phyloP scores from a whole-genome alignment of 2,888 invertebrate genomes.

The Drosophila anomalata region DNA sequence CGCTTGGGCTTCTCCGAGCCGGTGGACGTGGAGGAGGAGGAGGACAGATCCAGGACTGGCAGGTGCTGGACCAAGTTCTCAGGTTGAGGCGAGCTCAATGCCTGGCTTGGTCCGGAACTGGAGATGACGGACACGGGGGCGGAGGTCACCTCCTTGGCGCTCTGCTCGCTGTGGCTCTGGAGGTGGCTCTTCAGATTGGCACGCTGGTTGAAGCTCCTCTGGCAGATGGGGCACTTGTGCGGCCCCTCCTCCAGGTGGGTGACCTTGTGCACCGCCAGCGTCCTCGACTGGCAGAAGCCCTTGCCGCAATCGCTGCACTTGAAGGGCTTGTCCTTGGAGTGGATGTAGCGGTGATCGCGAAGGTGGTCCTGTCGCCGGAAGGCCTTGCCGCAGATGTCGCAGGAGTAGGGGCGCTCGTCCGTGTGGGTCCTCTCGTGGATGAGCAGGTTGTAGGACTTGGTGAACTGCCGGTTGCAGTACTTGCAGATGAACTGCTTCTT shows the following conservation, averaged over 20 bases:
- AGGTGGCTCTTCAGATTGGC: slow-evolving; percentile 96
- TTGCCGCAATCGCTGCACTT: slow-evolving; percentile 98
- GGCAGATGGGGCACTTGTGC: slow-evolving; percentile 95
- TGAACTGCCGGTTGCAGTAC: slow-evolving; percentile 98
- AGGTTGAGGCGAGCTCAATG: slow-evolving; percentile 63
- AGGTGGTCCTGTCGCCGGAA: slow-evolving; percentile 97
- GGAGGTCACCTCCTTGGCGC: slow-evolving; percentile 44
- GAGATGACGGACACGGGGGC: slow-evolving; percentile 29
- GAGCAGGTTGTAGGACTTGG: slow-evolving; percentile 98
- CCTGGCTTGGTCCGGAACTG: slow-evolving; percentile 50
- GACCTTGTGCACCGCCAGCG: slow-evolving; percentile 97
- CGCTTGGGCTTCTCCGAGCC: slow-evolving; percentile 84
- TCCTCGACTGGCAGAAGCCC: slow-evolving; percentile 98
- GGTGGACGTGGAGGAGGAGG: slow-evolving; percentile 75
- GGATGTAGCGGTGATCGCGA: slow-evolving; percentile 97
- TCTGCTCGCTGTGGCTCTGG: slow-evolving; percentile 88
- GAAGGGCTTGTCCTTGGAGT: slow-evolving; percentile 99
- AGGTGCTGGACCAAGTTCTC: slow-evolving; percentile 52
- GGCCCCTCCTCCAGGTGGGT: slow-evolving; percentile 97
- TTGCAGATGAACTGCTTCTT: slow-evolving; percentile 98
- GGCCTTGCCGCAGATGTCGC: slow-evolving; percentile 97
- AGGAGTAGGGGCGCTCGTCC: slow-evolving; percentile 97
- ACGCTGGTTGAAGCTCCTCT: slow-evolving; percentile 95
- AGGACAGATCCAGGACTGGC: slow-evolving; percentile 86
- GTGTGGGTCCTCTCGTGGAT: slow-evolving; percentile 99